Base-by-base conservation (phyloP, 2,888 invertebrate genomes). In the Tetranychus piercei region DNA sequence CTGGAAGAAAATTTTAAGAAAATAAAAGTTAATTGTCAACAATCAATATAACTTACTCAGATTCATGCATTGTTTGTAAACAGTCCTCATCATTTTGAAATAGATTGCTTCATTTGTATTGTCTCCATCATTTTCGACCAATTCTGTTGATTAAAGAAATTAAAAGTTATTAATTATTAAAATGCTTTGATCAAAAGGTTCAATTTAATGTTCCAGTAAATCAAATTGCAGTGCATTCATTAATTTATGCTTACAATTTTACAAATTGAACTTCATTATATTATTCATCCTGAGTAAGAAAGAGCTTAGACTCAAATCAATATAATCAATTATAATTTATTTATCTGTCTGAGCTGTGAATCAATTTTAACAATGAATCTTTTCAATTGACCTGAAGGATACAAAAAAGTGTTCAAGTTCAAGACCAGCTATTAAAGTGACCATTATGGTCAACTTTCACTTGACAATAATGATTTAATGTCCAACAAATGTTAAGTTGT, bases 11-110 rank as follows among this genome's bases (percentile, higher is more conserved):
- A 34, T 34, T n/a, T n/a, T 34, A 34, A 34, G 34, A 34, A 34
- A 34, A 34, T 34, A 5, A 34, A 34, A 55, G 55, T 55, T 8
- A 55, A 55, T 55, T 7, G 55, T 7, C 15, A 15, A 55, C 2
- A 3, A 55, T 6, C 6, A 5, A 71, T 1, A 15, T 73, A 74
- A 85, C 88, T 88, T 84, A 91, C 91, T 87, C 83, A 88, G 88
- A 81, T 94, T 91, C 88, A 92, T 90, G 83, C 94, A 94, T 74
- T 91, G 88, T 80, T 87, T 87, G 84, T 91, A 94, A 43, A 75
- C 64, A n/a, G 23, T 64, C 44, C 71, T 20, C 65, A 75, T 75
- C n/a, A 67, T 72, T 22, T 72, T 43, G 45, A 65, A 71, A 55
- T 71, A 74, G 18, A 72, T 43, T 8, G 74, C 73, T n/a, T 75